phyloP scores from a whole-genome alignment of 1,140 invertebrate species.

The Microplitis demolitor region DNA sequence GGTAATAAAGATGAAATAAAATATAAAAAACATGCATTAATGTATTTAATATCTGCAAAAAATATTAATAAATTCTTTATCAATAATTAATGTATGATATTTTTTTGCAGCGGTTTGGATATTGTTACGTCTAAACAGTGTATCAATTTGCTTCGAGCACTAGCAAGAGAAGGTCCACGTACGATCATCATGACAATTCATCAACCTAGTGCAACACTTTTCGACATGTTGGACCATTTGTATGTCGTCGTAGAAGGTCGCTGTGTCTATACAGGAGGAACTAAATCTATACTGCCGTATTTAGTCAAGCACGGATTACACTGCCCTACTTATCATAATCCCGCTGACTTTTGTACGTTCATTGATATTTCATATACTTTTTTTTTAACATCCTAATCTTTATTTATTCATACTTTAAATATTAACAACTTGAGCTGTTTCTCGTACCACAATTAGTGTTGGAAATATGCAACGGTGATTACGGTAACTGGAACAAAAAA shows the following conservation, averaged over 20 bases:
- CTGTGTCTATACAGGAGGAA: conserved; percentile 83
- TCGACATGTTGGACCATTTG: conserved; percentile 89
- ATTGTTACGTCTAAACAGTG: conserved; percentile 85
- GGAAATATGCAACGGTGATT: conserved; percentile 83
- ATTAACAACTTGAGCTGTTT: neutral
- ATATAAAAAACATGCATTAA: neutral
- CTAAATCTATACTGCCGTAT: conserved; percentile 76
- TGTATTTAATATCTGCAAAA: neutral
- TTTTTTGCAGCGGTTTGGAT: conserved; percentile 76
- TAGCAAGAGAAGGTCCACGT: conserved; percentile 75
- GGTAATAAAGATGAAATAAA: conserved; percentile 63
- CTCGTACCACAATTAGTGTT: conserved; percentile 66
- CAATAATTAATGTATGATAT: conserved; percentile 2
- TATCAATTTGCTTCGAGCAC: conserved; percentile 73
- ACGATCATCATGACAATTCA: conserved; percentile 89
- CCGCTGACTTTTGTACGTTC: conserved; percentile 84
- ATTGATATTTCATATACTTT: neutral
- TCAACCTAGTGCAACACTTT: conserved; percentile 85
- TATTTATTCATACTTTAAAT: neutral
- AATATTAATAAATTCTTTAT: neutral
- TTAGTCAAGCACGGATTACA: conserved; percentile 71
- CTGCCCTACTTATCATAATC: conserved; percentile 83
- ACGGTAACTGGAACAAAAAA: conserved; percentile 68
- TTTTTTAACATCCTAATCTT: neutral
- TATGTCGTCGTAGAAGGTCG: conserved; percentile 81